phyloP scores from a whole-genome alignment of 2,113 vertebrate genomes.

The Vidua chalybeata region DNA sequence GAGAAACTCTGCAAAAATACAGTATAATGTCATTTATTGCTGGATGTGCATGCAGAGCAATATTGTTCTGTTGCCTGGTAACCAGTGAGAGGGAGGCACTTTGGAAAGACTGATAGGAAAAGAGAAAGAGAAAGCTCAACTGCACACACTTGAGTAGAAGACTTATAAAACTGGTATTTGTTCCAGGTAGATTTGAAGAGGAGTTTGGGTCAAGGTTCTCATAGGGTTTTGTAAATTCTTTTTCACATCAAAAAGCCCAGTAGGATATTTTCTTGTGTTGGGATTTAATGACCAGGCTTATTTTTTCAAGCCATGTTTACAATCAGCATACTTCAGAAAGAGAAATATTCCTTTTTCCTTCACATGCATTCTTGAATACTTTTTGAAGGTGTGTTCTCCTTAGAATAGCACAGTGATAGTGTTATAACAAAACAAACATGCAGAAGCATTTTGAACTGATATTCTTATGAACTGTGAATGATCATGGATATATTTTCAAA shows the following conservation, averaged over 20 bases:
- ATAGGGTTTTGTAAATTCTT: background rate
- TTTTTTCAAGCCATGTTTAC: background rate
- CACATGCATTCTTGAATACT: background rate
- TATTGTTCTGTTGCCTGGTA: constrained; percentile 74
- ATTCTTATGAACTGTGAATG: background rate
- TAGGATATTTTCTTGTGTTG: background rate
- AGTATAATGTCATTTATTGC: constrained; percentile 63
- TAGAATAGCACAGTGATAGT: background rate
- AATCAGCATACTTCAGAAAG: background rate
- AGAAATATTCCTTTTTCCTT: constrained; percentile 1
- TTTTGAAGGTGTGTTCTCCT: background rate
- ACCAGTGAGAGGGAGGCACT: constrained; percentile 60
- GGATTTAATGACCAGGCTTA: background rate
- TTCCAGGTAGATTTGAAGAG: constrained; percentile 47
- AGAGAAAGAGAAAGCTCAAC: constrained; percentile 66
- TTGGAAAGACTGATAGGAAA: constrained; percentile 33
- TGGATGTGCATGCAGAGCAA: constrained; percentile 57
- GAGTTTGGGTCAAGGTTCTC: background rate
- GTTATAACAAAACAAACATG: background rate
- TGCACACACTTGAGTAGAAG: constrained; percentile 25
- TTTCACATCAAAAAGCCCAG: background rate
- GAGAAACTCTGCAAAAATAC: constrained; percentile 64
- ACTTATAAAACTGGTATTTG: constrained; percentile 54
- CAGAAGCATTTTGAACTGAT: background rate
- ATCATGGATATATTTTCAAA: background rate